Percentiles rank a stretch among this genome's conserved stretches.
Evolutionary conservation across 2,888 invertebrate genomes (phyloP).

Genomic region (Caenorhabditis sp.): DNA sequence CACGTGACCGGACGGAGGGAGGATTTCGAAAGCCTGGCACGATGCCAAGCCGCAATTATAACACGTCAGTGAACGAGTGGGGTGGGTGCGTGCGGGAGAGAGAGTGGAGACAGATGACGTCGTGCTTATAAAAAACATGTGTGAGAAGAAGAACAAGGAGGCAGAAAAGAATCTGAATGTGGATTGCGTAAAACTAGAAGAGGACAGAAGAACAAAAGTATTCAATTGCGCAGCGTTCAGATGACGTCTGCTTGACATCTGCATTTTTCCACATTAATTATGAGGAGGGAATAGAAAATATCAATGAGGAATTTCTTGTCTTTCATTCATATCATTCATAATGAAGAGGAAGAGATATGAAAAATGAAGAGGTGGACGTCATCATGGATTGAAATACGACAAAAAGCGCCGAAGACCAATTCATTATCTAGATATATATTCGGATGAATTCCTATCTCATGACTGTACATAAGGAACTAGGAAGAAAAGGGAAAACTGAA

Average conservation of each 20-base stretch:
- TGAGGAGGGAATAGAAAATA: background rate
- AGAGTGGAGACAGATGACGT: conserved; percentile 59
- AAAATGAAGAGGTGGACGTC: conserved; percentile 33
- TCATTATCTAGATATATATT: conserved; percentile 55
- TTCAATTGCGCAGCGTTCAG: background rate
- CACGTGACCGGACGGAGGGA: conserved; percentile 59
- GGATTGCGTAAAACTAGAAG: conserved; percentile 40
- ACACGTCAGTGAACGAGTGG: conserved; percentile 66
- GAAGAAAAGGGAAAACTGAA: too few species aligned
- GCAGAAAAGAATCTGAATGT: conserved; percentile 20
- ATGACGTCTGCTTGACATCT: conserved; percentile 36
- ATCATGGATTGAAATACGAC: conserved; percentile 34
- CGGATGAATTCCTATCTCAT: conserved; percentile 48
- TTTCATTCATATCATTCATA: conserved; percentile 16
- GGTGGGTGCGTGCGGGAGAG: conserved; percentile 58
- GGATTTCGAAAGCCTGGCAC: conserved; percentile 68
- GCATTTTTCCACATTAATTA: conserved; percentile 34
- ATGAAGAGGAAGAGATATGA: conserved; percentile 9
- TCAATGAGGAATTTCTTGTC: background rate
- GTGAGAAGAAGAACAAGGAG: conserved; percentile 37
- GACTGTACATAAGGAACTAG: conserved; percentile 51
- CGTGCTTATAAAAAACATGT: conserved; percentile 65
- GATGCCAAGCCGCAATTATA: conserved; percentile 69
- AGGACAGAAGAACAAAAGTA: conserved; percentile 10
- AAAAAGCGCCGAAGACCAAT: conserved; percentile 63